These are phyloP conservation scores for Sebastes fasciatus DNA, from an alignment of 2,113 vertebrate species.

Conservation along the genomic window DNA sequence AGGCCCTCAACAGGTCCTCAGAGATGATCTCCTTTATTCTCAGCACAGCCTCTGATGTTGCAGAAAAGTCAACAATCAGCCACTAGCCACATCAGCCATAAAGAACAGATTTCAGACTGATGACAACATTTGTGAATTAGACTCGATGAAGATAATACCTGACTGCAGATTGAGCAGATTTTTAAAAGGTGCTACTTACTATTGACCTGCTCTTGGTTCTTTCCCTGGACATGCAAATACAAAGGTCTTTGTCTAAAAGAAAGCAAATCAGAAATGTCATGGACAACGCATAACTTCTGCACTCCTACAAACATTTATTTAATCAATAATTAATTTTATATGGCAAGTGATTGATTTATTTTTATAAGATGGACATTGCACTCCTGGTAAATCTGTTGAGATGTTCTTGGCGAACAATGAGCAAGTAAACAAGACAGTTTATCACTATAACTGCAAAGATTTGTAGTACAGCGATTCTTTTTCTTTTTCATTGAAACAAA, in stretches of 20 bases:
- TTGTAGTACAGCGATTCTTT: not conserved
- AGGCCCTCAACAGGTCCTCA: slow-evolving; percentile 89
- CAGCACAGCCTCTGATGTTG: slow-evolving; percentile 89
- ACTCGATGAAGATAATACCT: not conserved
- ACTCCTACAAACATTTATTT: not conserved
- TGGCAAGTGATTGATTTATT: not conserved
- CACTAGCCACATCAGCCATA: not conserved
- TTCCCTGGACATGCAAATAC: slow-evolving; percentile 95
- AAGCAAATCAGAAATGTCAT: slow-evolving; percentile 48
- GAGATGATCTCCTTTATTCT: slow-evolving; percentile 96
- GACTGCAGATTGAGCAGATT: not conserved
- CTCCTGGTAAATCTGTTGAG: not conserved
- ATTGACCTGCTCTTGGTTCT: slow-evolving; percentile 93
- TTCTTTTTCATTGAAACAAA: not conserved
- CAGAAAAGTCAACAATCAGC: slow-evolving; percentile 17
- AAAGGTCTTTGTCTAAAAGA: slow-evolving; percentile 89
- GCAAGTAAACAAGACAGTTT: not conserved
- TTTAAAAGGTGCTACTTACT: slow-evolving; percentile 85
- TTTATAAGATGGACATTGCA: not conserved
- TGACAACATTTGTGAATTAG: not conserved
- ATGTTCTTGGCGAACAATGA: not conserved
- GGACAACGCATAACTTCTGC: not conserved
- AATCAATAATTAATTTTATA: not conserved
- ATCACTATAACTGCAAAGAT: not conserved
- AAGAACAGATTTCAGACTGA: not conserved